phyloP scores from a whole-genome alignment of 1,140 invertebrate species.

The Drosophila nannoptera region DNA sequence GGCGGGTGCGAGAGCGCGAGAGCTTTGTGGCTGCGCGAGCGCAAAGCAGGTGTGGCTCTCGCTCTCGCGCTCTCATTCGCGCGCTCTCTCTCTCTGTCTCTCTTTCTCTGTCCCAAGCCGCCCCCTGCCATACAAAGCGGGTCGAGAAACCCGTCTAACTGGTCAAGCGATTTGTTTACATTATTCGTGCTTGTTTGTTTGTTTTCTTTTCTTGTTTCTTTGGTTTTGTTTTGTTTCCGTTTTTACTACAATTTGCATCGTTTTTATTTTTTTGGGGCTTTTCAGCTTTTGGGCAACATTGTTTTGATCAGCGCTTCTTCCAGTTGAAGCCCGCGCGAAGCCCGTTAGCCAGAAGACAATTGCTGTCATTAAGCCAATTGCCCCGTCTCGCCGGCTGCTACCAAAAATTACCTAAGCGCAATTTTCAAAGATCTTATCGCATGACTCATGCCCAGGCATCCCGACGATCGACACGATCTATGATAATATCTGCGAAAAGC shows the following conservation, averaged over 20 bases:
- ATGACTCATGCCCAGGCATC: conserved; percentile 4
- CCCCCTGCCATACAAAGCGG: neutral
- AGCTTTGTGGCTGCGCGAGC: conserved; percentile 47
- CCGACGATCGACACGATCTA: too few relatives aligned
- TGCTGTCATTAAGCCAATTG: neutral
- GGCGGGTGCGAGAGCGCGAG: neutral
- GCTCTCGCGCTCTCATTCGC: neutral
- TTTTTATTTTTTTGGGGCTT: too few relatives aligned
- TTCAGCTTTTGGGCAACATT: conserved; percentile 34
- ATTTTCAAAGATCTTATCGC: conserved; percentile 4
- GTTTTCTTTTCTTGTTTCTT: conserved; percentile 44
- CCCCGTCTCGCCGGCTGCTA: neutral
- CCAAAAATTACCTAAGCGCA: conserved; percentile 22
- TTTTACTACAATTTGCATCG: too few relatives aligned
- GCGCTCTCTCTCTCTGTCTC: neutral
- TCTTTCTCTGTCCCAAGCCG: neutral
- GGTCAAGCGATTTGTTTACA: conserved; percentile 69
- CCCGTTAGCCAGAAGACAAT: conserved; percentile 47
- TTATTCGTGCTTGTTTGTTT: conserved; percentile 58
- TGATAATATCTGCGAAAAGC: too few relatives aligned
- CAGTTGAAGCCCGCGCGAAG: conserved; percentile 37
- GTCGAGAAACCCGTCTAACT: conserved; percentile 60
- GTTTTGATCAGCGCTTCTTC: conserved; percentile 34
- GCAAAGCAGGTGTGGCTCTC: conserved; percentile 69
- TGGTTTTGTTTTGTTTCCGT: neutral